phyloP scores from a whole-genome alignment of 2,113 vertebrate genomes.

The Nyctereutes procyonoides region DNA sequence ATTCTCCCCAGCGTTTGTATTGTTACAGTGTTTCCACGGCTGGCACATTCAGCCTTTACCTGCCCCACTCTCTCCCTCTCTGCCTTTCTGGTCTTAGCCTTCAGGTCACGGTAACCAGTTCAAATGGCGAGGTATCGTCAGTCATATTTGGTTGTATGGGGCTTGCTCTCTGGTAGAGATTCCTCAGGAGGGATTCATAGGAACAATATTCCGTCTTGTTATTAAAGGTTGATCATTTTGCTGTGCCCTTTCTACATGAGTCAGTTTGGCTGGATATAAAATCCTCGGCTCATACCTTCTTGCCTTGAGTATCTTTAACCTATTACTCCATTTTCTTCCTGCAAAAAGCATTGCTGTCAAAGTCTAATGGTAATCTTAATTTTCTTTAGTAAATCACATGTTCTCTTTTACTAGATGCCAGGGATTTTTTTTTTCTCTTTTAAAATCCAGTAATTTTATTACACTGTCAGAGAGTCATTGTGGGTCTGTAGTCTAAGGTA shows the following conservation, averaged over 20 bases:
- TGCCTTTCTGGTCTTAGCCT: not conserved
- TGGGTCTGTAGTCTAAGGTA: not conserved
- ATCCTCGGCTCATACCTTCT: not conserved
- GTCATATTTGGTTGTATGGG: not conserved
- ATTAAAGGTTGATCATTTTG: not conserved
- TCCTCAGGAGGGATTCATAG: not conserved
- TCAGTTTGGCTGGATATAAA: constrained; percentile 57
- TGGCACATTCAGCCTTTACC: not conserved
- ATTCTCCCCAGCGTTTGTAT: not conserved
- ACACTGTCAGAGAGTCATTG: not conserved
- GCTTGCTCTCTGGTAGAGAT: not conserved
- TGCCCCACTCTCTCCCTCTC: not conserved
- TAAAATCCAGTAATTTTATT: not conserved
- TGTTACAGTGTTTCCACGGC: not conserved
- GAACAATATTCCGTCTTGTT: not conserved
- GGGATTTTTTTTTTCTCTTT: not conserved
- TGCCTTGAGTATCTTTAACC: not conserved
- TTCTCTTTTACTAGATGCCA: not conserved
- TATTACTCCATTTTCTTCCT: constrained; percentile 19
- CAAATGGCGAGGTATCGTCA: not conserved
- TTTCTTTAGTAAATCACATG: not conserved
- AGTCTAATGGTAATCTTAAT: constrained; percentile 29
- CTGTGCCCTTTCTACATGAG: not conserved
- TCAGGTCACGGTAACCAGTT: not conserved
- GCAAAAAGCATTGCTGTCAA: not conserved